These are phyloP conservation scores for Meandrina meandrites DNA, from an alignment of 92 coral and sea anemone genomes.

Conservation along the genomic window DNA sequence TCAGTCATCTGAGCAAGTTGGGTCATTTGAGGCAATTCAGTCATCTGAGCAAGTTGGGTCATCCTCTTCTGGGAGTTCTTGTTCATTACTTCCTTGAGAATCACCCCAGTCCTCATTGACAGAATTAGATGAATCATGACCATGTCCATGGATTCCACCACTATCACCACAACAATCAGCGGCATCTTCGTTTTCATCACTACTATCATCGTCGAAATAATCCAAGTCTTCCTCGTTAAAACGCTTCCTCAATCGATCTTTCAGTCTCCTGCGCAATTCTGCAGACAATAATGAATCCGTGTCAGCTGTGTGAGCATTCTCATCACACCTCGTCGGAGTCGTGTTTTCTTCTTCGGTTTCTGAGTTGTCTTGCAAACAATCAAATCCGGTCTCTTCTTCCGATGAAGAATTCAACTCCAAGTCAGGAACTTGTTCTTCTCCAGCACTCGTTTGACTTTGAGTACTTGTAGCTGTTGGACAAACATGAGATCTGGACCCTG, in stretches of 20 bases:
- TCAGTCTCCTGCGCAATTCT: not conserved
- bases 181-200: not conserved
- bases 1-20: too few species aligned
- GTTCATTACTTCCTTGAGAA: conserved; percentile 6
- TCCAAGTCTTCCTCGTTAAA: conserved; percentile 22
- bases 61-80: not conserved
- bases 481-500: conserved; percentile 6
- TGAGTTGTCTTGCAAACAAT: not conserved
- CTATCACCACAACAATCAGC: not conserved
- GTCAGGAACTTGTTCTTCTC: not conserved
- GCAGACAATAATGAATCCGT: not conserved
- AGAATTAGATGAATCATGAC: not conserved
- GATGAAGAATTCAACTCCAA: not conserved
- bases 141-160: not conserved
- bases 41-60: too few species aligned
- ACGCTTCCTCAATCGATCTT: conserved; percentile 19
- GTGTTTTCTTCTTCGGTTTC: not conserved
- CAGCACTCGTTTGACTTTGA: not conserved
- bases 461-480: not conserved
- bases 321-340: not conserved
- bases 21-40: too few species aligned
- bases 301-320: not conserved
- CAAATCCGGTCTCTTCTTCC: not conserved
- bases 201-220: conserved; percentile 24
- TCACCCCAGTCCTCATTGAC: conserved; percentile 34